Base-by-base conservation (phyloP, 2,113 vertebrate species). In the Microcebus ravelobensis region DNA sequence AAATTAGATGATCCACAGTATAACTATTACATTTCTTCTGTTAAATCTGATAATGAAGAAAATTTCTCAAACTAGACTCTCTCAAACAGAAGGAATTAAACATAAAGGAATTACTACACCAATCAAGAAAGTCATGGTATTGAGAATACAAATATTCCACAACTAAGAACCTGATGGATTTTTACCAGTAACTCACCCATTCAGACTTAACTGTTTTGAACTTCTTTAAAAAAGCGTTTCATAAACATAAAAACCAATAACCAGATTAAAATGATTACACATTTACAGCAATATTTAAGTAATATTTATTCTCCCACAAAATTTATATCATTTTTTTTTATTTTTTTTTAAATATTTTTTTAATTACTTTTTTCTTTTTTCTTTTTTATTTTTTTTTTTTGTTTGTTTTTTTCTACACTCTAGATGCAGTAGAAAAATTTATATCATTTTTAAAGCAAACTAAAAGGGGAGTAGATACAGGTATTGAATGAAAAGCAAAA, bases 251-350 rank as follows among this genome's bases (percentile, higher is more conserved):
- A 87, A 93, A 65, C 17, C 48, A 95, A 48, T n/a, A 81, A 67
- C 18, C 11, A 87, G 3, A 50, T 71, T 93, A 95, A 94, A 94
- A 70, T 87, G 70, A 87, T 59, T 68, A 68, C 11, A 91, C 5
- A 73, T n/a, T 87, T 86, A 92, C 7, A 91, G 34, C 59, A 96
- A 91, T 68, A 94, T 88, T 96, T 96, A 84, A 86, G 31, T 89
- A 89, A 76, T 11, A 95, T 85, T 90, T 94, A 90, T 55, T 92
- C 45, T 91, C 25, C 55, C 48, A 95, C 21, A 91, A 86, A 96
- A 96, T 45, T 48, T 85, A 6, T 65, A 71, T 59, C 7, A 68
- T 29, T 59, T 91, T 90, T 81, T n/a, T n/a, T n/a, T n/a, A n/a
- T n/a, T n/a, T n/a, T n/a, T n/a, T n/a, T n/a, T n/a, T n/a, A n/a